Evolutionary conservation across 1,140 invertebrate genomes (phyloP).

Genomic region (Mylabris phalerata): DNA sequence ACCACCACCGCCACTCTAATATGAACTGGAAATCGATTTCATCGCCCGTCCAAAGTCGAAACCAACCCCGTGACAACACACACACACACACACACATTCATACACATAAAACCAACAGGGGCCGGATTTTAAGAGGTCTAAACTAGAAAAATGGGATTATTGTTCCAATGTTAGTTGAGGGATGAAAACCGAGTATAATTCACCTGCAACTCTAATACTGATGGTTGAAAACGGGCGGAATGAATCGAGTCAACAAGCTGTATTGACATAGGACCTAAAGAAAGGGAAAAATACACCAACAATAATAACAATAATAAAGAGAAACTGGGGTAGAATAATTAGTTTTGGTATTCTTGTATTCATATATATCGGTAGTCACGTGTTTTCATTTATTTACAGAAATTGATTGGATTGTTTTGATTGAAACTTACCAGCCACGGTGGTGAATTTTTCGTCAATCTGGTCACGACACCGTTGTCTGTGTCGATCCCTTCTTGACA

Average conservation of each 20-base stretch:
- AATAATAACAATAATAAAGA: too few relatives aligned
- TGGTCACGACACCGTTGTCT: slow-evolving; percentile 5
- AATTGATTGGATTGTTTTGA: slow-evolving; percentile 4
- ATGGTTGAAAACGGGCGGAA: too few relatives aligned
- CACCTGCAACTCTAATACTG: too few relatives aligned
- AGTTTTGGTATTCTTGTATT: too few relatives aligned
- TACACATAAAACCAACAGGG: neutral
- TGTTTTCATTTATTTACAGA: neutral
- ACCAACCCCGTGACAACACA: slow-evolving; percentile 4
- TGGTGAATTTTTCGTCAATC: slow-evolving; percentile 12
- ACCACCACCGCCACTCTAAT: slow-evolving; percentile 1
- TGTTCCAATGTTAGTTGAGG: neutral
- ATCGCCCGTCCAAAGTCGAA: slow-evolving; percentile 8
- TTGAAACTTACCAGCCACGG: slow-evolving; percentile 21
- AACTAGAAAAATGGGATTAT: slow-evolving; percentile 10
- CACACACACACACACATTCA: too few relatives aligned
- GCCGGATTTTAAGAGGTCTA: slow-evolving; percentile 3
- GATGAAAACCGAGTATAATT: neutral
- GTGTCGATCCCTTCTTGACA: slow-evolving; percentile 5
- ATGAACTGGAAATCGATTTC: slow-evolving; percentile 21
- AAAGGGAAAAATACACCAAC: too few relatives aligned
- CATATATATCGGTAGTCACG: too few relatives aligned
- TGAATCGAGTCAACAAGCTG: too few relatives aligned
- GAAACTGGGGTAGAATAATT: too few relatives aligned
- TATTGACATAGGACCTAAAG: too few relatives aligned